A percentile compares a stretch with the other conserved stretches of the same genome.
phyloP scores from a whole-genome alignment of 2,797 vertebrate genomes.

The Acrossocheilus wenchowensis region DNA sequence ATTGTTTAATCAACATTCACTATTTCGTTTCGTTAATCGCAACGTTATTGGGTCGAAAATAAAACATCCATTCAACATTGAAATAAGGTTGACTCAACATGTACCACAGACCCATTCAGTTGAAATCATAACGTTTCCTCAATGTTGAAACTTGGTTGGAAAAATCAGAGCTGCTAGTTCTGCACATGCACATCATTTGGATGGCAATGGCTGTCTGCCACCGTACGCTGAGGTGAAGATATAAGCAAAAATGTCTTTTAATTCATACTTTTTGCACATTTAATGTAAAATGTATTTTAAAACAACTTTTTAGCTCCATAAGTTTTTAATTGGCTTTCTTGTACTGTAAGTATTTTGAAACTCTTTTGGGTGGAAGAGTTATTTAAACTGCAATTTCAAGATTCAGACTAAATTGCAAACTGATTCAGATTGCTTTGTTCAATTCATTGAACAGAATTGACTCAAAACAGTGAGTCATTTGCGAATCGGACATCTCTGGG shows the following conservation, averaged over 20 bases:
- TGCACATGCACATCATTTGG: background rate
- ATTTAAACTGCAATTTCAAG: background rate
- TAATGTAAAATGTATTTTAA: background rate
- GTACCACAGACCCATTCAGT: background rate
- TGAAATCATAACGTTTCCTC: background rate
- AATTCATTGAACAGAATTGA: background rate
- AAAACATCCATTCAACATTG: background rate
- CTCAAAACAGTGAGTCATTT: background rate
- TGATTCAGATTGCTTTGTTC: background rate
- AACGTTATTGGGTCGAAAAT: background rate
- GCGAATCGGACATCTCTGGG: too few species aligned
- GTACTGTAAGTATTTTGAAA: background rate
- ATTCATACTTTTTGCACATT: background rate
- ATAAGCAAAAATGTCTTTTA: background rate
- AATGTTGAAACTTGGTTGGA: background rate
- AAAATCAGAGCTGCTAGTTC: background rate
- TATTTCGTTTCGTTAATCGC: background rate
- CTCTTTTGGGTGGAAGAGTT: background rate
- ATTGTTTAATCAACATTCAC: background rate
- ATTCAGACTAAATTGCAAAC: background rate
- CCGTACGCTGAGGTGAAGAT: background rate
- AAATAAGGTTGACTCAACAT: background rate
- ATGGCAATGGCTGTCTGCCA: background rate
- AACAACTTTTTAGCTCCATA: background rate
- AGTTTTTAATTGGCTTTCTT: too few species aligned